phyloP scores from a whole-genome alignment of 2,797 vertebrate genomes.

The Lutjanus argentimaculatus region DNA sequence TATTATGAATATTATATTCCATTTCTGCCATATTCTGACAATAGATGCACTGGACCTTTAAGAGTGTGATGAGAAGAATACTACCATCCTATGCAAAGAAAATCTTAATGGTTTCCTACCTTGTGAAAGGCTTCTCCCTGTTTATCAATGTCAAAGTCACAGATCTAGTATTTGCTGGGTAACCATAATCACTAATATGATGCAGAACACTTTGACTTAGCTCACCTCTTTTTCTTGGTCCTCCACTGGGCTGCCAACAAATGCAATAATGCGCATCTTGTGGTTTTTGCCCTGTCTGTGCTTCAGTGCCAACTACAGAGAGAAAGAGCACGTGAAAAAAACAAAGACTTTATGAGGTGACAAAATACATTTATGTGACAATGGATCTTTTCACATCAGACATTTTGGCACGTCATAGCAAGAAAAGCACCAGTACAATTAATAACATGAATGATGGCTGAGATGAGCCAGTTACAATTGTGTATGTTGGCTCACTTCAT shows the following conservation, averaged over 20 bases:
- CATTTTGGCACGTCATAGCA: not conserved
- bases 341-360: not conserved
- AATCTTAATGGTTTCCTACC: not conserved
- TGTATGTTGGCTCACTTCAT: not conserved
- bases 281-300: slow-evolving; percentile 98
- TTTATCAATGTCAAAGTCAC: not conserved
- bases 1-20: too few relatives aligned
- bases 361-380: not conserved
- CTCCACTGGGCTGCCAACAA: slow-evolving; percentile 95
- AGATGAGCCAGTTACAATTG: too few relatives aligned
- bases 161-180: not conserved
- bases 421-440: not conserved
- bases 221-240: slow-evolving; percentile 96
- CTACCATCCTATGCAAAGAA: not conserved
- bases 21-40: too few relatives aligned
- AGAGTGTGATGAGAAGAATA: not conserved
- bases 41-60: not conserved
- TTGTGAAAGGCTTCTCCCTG: not conserved
- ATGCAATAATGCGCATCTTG: slow-evolving; percentile 97
- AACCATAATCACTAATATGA: not conserved
- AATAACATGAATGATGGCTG: not conserved
- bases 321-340: slow-evolving; percentile 7
- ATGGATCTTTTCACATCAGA: not conserved
- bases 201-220: not conserved
- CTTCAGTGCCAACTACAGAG: slow-evolving; percentile 92